phyloP scores from a whole-genome alignment of 30 jellyfish, hydroid and myxozoan species.

The Turritopsis rubra region DNA sequence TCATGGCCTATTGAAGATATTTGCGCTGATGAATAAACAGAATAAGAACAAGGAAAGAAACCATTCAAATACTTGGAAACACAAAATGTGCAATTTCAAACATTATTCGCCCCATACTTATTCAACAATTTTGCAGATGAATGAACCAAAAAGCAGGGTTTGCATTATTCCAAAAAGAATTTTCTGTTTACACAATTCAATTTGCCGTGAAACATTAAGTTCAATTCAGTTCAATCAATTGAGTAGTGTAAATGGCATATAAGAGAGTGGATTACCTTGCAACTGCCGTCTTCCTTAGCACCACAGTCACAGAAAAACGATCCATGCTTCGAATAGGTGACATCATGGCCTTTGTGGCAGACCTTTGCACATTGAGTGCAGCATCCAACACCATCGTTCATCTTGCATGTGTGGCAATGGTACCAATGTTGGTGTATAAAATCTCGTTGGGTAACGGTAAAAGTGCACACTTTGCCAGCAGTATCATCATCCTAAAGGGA shows the following conservation, averaged over 20 bases:
- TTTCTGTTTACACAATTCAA: not conserved
- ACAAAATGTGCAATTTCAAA: not conserved
- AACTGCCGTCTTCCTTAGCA: conserved; percentile 93
- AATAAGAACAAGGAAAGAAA: not conserved
- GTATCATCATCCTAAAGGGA: conserved; percentile 60
- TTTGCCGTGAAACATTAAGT: not conserved
- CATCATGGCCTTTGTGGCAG: conserved; percentile 93
- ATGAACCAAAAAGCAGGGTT: too few relatives aligned
- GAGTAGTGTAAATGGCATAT: too few relatives aligned
- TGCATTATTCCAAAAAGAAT: too few relatives aligned
- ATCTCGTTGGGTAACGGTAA: conserved; percentile 82
- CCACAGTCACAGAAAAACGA: conserved; percentile 96
- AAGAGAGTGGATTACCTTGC: conserved; percentile 47
- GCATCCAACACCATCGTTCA: conserved; percentile 95
- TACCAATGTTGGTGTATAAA: conserved; percentile 93
- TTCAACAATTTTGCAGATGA: too few relatives aligned
- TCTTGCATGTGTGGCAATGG: conserved; percentile 96
- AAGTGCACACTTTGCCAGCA: conserved; percentile 66
- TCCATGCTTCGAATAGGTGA: conserved; percentile 89
- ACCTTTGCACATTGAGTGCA: conserved; percentile 93
- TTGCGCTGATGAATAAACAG: not conserved
- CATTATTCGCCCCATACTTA: not conserved
- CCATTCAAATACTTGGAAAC: not conserved
- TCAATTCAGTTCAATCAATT: not conserved
- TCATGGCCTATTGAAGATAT: conserved; percentile 30